Evolutionary conservation across 2,797 vertebrate species (phyloP).

Genomic region (Halcyon chelicuti): DNA sequence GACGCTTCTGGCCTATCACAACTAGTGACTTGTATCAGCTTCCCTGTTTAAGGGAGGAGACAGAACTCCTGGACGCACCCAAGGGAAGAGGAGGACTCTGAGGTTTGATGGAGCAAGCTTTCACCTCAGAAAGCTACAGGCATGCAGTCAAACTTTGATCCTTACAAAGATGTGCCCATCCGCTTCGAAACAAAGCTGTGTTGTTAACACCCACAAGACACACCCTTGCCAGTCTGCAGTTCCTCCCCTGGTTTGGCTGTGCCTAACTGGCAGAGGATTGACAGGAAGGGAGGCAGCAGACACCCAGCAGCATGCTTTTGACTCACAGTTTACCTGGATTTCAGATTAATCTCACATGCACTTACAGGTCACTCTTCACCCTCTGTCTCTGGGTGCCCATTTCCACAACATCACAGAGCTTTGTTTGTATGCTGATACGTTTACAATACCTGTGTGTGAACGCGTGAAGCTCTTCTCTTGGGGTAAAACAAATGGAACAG

Average conservation of each 20-base stretch:
- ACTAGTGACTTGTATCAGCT: background rate
- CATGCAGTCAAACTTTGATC: background rate
- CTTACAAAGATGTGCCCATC: background rate
- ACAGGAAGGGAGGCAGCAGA: background rate
- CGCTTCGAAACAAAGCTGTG: background rate
- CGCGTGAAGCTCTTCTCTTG: background rate
- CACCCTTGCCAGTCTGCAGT: background rate
- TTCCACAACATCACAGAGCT: background rate
- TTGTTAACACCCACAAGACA: background rate
- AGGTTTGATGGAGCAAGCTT: background rate
- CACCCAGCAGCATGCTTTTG: background rate
- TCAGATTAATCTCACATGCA: background rate
- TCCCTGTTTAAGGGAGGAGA: background rate
- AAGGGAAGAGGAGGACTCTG: background rate
- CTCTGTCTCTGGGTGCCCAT: background rate
- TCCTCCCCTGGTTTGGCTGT: background rate
- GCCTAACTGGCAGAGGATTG: background rate
- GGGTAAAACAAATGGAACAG: background rate
- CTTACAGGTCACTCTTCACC: background rate
- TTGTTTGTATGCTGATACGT: background rate
- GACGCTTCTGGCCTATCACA: background rate
- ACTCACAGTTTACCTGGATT: background rate
- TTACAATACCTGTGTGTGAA: background rate
- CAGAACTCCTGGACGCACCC: background rate
- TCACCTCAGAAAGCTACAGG: background rate